Base-by-base conservation (phyloP, 2,113 vertebrate species). In the Tychaedon coryphoeus region DNA sequence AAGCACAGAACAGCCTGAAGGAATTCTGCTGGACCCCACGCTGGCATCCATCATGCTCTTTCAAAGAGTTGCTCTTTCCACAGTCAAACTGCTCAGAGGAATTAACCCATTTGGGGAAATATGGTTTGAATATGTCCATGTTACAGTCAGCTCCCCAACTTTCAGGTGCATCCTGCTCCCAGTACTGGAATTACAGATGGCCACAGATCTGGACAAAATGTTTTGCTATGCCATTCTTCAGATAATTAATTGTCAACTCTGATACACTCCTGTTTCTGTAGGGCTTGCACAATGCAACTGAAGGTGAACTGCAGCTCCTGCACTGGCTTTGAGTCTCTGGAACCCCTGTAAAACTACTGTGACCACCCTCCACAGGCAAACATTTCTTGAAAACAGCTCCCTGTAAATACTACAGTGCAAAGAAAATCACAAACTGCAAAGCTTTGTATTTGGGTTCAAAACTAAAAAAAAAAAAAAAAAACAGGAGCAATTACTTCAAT, bases 101-200 rank as follows among this genome's bases (percentile, higher is more conserved):
- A 54, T 60, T 47, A 22, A 47, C 5, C 6, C 7, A 15, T 31
- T 50, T 48, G 4, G 25, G 76, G 34, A 67, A 64, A 58, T 0
- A 14, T 0, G 0, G 22, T 22, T 72, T 54, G 14, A 40, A 84
- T 67, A 4, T 9, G 11, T 16, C 34, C 7, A 6, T 6, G 5
- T 23, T n/a, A 64, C 2, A 1, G 11, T 18, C 40, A 88, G 22
- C 22, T 74, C 4, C 1, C 23, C 50, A 76, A 6, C 8, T 45
- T 45, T 26, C 64, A 65, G 36, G n/a, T 23, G 6, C 1, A 0
- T 3, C 20, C 40, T 4, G 5, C 67, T 58, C 12, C 47, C 29
- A 48, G 17, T 17, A 48, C 19, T 57, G 9, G 33, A 79, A 58
- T 48, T 71, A 60, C 18, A 67, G 38, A 26, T 5, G 2, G 16